Evolutionary conservation across 2,888 invertebrate genomes (phyloP), one percentile per base, ranked within the genome.

Genomic region (Drosophila nr. medialis): DNA sequence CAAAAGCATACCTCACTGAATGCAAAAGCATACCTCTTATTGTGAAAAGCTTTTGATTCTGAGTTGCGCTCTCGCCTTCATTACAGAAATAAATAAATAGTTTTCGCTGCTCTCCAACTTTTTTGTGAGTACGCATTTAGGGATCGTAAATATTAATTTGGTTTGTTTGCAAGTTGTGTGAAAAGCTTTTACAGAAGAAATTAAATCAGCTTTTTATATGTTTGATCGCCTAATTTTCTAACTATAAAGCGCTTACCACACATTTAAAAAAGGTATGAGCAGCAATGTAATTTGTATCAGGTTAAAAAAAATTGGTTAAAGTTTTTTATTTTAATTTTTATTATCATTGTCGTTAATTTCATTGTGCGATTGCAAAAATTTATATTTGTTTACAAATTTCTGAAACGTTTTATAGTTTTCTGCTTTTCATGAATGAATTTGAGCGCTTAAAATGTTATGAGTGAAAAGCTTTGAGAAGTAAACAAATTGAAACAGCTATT

Each of bases 21-120:
- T 32, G 13, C 15, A 15, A 42, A 49, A 15, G 7, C 13, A n/a
- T 7, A 7, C 2, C 7, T 4, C 11, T 45, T 30, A 34, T 11
- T 34, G 3, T 2, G 3, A 15, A 40, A n/a, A 61, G 61, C 61
- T 61, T 60, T 60, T 4, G 24, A 34, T 8, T 34, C 34, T n/a
- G n/a, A 15, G 18, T 34, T 24, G 21, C 18, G 45, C 32, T 45
- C 59, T 59, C 7, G 1, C 2, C 1, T 15, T 36, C 10, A 15
- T 2, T 45, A 10, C 1, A 2, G 10, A 18, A 24, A 34, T 6
- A 34, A 53, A 54, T 24, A 21, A 45, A 36, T 27, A 27, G 6
- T 4, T 27, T 7, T 24, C 21, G 4, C 8, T 13, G 54, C 54
- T 54, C 54, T 54, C 36, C 27, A 2, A 27, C 8, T 27, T 36